A percentile compares a stretch with the other conserved stretches of the same genome.
phyloP scores from a whole-genome alignment of 2,797 vertebrate genomes.

The Atherinosoma microstoma region DNA sequence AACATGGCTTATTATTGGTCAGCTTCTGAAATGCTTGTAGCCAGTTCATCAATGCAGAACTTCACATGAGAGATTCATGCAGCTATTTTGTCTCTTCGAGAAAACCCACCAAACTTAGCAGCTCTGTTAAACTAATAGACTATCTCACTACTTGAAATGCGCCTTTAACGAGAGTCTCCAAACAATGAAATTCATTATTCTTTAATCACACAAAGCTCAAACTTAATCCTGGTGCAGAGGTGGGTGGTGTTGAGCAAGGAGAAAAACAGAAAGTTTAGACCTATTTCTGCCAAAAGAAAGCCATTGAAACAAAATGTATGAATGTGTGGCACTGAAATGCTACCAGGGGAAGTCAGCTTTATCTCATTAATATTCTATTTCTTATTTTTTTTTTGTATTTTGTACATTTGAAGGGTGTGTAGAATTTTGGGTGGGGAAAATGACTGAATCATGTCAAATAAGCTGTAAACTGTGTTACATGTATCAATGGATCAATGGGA shows the following conservation, averaged over 20 bases:
- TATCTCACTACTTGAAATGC: neutral
- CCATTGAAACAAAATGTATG: neutral
- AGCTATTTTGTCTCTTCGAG: neutral
- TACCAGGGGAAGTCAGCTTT: neutral
- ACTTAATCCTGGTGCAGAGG: too few species aligned
- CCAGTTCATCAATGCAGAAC: conserved; percentile 1
- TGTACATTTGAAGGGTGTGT: neutral
- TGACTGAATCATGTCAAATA: neutral
- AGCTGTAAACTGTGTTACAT: neutral
- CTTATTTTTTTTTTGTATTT: neutral
- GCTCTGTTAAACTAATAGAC: neutral
- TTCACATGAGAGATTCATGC: neutral
- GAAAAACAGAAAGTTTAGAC: too few species aligned
- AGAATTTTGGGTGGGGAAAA: neutral
- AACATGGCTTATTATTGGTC: neutral
- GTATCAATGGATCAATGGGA: conserved; percentile 1
- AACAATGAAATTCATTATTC: conserved; percentile 9
- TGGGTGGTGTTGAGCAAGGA: too few species aligned
- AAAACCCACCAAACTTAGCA: neutral
- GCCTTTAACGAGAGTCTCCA: conserved; percentile 10
- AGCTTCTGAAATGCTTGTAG: neutral
- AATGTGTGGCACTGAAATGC: neutral
- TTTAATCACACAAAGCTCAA: neutral
- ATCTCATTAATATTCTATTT: neutral
- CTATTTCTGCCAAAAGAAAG: neutral